phyloP scores from a whole-genome alignment of 2,113 vertebrate genomes.

The Mohoua ochrocephala region DNA sequence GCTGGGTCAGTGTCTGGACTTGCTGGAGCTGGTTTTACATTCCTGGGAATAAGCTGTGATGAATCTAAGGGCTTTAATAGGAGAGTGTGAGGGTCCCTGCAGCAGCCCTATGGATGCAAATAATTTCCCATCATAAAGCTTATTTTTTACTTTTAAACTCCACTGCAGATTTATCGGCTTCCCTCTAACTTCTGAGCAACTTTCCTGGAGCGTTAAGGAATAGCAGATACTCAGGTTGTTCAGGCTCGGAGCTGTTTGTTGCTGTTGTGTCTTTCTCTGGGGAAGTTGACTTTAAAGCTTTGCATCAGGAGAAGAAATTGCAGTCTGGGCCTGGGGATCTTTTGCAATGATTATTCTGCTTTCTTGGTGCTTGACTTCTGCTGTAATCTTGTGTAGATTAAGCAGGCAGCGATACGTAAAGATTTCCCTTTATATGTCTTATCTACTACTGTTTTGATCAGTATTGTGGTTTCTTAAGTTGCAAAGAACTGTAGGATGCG shows the following conservation, averaged over 20 bases:
- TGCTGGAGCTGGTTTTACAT: neutral
- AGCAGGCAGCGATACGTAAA: neutral
- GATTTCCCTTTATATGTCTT: neutral
- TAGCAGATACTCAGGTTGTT: neutral
- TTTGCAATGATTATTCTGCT: neutral
- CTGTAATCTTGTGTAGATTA: neutral
- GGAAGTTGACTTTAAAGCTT: neutral
- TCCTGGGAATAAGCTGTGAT: neutral
- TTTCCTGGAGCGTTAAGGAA: neutral
- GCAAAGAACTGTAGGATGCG: neutral
- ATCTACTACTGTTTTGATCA: neutral
- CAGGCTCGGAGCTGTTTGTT: neutral
- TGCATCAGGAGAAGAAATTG: neutral
- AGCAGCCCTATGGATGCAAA: neutral
- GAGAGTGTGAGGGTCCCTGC: neutral
- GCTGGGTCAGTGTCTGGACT: neutral
- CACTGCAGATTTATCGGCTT: accelerated
- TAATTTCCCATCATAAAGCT: neutral
- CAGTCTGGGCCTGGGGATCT: neutral
- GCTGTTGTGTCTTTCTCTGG: accelerated
- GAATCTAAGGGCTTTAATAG: neutral
- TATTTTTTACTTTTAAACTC: neutral
- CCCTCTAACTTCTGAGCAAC: neutral
- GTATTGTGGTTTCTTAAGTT: neutral
- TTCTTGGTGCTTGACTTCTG: neutral